Percentiles rank a stretch among this genome's conserved stretches.
Evolutionary conservation across 1,140 invertebrate species (phyloP).

Genomic region (Nilaparvata lugens): DNA sequence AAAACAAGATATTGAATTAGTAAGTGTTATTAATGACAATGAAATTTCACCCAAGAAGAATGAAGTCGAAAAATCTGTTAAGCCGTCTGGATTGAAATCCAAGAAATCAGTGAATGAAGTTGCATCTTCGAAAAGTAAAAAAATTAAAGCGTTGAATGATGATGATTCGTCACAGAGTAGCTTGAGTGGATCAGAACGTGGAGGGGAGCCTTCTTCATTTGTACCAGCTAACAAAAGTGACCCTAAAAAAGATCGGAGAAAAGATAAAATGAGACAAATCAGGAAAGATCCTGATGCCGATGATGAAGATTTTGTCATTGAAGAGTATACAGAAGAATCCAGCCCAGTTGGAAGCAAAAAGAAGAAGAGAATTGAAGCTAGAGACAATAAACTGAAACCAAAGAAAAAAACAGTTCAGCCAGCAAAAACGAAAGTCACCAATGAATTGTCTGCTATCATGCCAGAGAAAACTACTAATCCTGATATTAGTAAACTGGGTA

Average conservation of each 20-base stretch:
- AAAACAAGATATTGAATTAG: not conserved
- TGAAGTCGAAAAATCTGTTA: slow-evolving; percentile 20
- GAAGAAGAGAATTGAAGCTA: slow-evolving; percentile 33
- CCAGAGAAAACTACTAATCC: slow-evolving; percentile 25
- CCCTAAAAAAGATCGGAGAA: slow-evolving; percentile 18
- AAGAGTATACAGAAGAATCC: not conserved
- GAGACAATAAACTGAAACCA: slow-evolving; percentile 36
- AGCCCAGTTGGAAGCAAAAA: not conserved
- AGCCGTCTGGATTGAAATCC: not conserved
- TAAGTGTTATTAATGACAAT: slow-evolving; percentile 6
- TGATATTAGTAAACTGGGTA: slow-evolving; percentile 54
- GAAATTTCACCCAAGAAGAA: slow-evolving; percentile 28
- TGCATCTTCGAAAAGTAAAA: not conserved
- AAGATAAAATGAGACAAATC: slow-evolving; percentile 18
- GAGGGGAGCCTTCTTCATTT: not conserved
- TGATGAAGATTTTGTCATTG: slow-evolving; percentile 1
- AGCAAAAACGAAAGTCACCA: too few relatives aligned
- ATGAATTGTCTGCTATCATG: too few relatives aligned
- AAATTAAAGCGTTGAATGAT: not conserved
- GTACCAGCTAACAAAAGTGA: slow-evolving; percentile 20
- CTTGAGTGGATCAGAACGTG: not conserved
- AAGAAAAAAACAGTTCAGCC: slow-evolving; percentile 13
- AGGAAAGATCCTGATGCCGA: slow-evolving; percentile 20
- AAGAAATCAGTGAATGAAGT: not conserved
- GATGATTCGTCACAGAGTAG: slow-evolving; percentile 3